These are phyloP conservation scores for Pseudoatta argentina DNA, from an alignment of 1,140 invertebrate species.

Conservation along the genomic window DNA sequence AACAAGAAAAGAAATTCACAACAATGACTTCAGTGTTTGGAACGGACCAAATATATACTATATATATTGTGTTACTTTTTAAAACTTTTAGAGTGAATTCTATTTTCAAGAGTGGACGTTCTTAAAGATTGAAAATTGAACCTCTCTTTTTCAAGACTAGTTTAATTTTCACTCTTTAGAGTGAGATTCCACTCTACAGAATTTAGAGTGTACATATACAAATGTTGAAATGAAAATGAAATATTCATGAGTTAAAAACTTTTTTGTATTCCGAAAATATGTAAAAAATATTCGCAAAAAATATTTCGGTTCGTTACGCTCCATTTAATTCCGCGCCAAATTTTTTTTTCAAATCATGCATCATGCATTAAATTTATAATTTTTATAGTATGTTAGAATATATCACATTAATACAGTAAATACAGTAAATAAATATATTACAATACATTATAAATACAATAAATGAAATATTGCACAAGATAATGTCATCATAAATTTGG, in stretches of 20 bases:
- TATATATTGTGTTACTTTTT: background rate
- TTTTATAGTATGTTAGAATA: background rate
- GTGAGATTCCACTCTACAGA: no score
- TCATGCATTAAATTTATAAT: conserved; percentile 7
- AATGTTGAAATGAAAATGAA: background rate
- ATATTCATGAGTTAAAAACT: background rate
- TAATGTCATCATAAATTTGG: background rate
- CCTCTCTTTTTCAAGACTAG: no score
- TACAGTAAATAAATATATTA: background rate
- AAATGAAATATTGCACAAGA: background rate
- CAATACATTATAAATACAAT: no score
- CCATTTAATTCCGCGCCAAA: conserved; percentile 8
- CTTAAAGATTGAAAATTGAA: no score
- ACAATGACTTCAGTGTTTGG: background rate
- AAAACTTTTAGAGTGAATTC: no score
- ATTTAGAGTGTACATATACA: background rate
- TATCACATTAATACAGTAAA: background rate
- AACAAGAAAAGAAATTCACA: conserved; percentile 21
- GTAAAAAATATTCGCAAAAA: conserved; percentile 1
- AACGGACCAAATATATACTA: background rate
- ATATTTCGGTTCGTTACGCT: background rate
- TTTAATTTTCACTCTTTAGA: no score
- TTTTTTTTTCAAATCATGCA: conserved; percentile 15
- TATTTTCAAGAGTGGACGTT: no score
- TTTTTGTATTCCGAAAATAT: background rate